Base-by-base conservation (phyloP, 2,888 invertebrate genomes). In the Tetanocera ferruginea region DNA sequence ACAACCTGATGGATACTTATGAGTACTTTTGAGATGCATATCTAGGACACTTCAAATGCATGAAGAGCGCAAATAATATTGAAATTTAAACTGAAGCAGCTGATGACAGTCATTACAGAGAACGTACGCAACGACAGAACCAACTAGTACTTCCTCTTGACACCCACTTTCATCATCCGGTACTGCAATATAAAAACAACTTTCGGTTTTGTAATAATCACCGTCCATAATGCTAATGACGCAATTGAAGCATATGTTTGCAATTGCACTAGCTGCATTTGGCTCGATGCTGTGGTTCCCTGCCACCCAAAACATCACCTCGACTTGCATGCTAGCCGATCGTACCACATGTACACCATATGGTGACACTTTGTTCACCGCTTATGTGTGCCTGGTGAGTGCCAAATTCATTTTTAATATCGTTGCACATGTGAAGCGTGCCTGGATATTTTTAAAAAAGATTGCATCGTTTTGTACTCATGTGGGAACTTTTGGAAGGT, bases 331-430 rank as follows among this genome's bases (percentile, higher is more conserved):
- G 6, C 6, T 66, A n/a, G 31, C 34, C n/a, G 23, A 14, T 62
- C 17, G 55, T 19, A 60, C 72, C 49, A 66, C 43, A 31, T 66
- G 43, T 52, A 19, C 67, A 34, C 37, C 69, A 66, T 19, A 19
- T 76, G 76, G 25, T 55, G 52, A 34, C 60, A 57, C 55, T 49
- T 43, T 51, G 64, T 70, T 62, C 34, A 49, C 64, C 64, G 23
- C 52, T 43, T 60, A 77, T 71, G 64, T 57, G 67, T 14, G 34
- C 60, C 31, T 66, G 57, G 70, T 37, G 43, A 31, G 82, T 82
- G 83, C 82, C 85, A 84, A 86, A 83, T 84, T 82, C 83, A 86
- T 84, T 85, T 87, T 87, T 86, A 86, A 87, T 86, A 87, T 85
- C 84, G 85, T 86, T 83, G 19, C 34, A 86, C 85, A 84, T 86